Evolutionary conservation across 2,888 invertebrate species (phyloP).

Genomic region (Pterostichus niger): DNA sequence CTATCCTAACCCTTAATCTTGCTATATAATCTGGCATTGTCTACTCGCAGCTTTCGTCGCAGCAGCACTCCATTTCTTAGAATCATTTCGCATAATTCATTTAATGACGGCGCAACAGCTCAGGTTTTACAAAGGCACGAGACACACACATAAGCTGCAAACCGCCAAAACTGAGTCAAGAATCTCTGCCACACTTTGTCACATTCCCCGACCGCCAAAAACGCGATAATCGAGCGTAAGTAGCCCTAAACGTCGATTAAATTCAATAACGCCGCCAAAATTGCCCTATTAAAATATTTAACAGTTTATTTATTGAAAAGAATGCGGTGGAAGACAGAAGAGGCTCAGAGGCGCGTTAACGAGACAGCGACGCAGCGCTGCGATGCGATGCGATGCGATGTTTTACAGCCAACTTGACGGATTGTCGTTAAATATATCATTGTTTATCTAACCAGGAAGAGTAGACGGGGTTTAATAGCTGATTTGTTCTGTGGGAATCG

Average conservation of each 20-base stretch:
- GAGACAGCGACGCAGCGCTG: background rate
- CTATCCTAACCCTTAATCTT: constrained; percentile 1
- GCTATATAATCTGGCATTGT: background rate
- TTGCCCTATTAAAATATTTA: constrained; percentile 31
- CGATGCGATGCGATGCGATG: background rate
- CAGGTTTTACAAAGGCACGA: constrained; percentile 1
- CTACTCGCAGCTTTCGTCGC: constrained; percentile 4
- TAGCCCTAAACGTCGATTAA: constrained; percentile 19
- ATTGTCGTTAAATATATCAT: constrained; percentile 42
- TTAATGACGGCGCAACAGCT: constrained; percentile 1
- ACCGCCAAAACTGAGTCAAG: background rate
- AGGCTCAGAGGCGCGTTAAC: constrained; percentile 6
- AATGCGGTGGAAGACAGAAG: constrained; percentile 26
- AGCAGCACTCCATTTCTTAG: background rate
- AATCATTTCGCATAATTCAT: constrained; percentile 32
- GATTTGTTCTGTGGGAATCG: constrained; percentile 48
- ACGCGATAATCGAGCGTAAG: constrained; percentile 17
- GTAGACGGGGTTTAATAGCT: constrained; percentile 22
- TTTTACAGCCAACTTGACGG: constrained; percentile 22
- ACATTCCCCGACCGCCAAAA: background rate
- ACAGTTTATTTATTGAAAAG: constrained; percentile 22
- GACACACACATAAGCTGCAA: constrained; percentile 1
- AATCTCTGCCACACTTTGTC: constrained; percentile 10
- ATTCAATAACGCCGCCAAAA: constrained; percentile 29
- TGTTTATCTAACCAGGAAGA: constrained; percentile 39